Base-by-base conservation (phyloP, 2,113 vertebrate genomes). In the Diglossa brunneiventris region DNA sequence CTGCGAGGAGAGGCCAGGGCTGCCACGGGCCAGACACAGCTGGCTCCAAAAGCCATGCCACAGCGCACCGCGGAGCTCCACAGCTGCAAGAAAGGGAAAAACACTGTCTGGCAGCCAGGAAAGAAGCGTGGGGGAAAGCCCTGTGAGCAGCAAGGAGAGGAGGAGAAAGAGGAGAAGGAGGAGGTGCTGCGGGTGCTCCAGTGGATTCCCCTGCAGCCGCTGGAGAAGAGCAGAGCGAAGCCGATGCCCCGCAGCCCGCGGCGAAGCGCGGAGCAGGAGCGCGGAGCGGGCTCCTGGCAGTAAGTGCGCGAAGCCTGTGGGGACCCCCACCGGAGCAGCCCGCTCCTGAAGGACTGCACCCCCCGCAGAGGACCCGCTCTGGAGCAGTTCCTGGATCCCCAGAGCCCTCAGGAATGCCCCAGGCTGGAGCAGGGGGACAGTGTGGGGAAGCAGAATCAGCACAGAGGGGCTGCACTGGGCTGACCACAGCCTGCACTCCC, bases 331-430 rank as follows among this genome's bases (percentile, higher is more conserved):
- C 0, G 24, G 31, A 66, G 56, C n/a, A 70, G n/a, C 5, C 69
- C 7, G 15, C 6, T 33, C 23, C 68, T n/a, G 33, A 69, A 70
- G 31, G 33, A 47, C 42, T 19, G 56, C 10, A 17, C 1, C 7
- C 21, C 2, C 0, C 2, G 19, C 27, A 61, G 20, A 46, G 30
- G 4, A 31, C 0, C n/a, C 8, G 5, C 0, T 0, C 19, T 3
- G 37, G 17, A 75, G 42, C 31, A 56, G 53, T 13, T 33, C 44
- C 6, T 5, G 23, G 17, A 14, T 37, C 30, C 20, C 20, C 7
- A 9, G 5, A 52, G n/a, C 18, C 44, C 11, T 0, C 1, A 9
- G 58, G 49, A 76, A 33, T 24, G 46, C 1, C 11, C 9, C 24
- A 22, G 31, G 31, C 26, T 42, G 53, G 10, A 50, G 22, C 21